phyloP scores from a whole-genome alignment of 1,140 invertebrate species.

The Drosophila pseudoobscura region DNA sequence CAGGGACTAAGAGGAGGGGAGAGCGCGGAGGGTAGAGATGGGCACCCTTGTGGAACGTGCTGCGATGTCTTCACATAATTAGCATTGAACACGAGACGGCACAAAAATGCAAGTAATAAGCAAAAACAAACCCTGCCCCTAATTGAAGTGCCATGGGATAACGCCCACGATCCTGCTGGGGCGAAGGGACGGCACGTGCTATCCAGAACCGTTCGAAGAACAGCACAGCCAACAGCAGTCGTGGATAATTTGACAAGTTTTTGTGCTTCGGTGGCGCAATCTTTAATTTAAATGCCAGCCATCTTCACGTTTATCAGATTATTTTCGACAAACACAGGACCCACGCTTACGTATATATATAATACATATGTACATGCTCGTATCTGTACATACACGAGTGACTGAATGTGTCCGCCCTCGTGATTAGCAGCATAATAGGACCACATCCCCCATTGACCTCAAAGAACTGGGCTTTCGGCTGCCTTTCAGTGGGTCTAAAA shows the following conservation, averaged over 20 bases:
- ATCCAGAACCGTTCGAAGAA: background rate
- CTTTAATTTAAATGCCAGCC: constrained; percentile 81
- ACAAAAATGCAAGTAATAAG: constrained; percentile 68
- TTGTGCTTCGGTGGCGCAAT: constrained; percentile 67
- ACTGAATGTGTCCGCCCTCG: too few species aligned
- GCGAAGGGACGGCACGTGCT: constrained; percentile 37
- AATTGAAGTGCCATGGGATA: constrained; percentile 47
- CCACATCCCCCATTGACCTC: too few species aligned
- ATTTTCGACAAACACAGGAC: constrained; percentile 58
- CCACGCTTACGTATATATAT: constrained; percentile 4
- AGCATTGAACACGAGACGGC: constrained; percentile 56
- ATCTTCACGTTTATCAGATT: constrained; percentile 79
- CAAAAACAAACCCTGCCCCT: constrained; percentile 50
- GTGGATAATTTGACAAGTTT: constrained; percentile 54
- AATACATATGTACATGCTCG: too few species aligned
- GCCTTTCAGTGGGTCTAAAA: too few species aligned
- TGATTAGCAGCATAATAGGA: too few species aligned
- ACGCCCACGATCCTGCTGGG: background rate
- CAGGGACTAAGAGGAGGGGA: too few species aligned
- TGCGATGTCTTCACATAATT: constrained; percentile 67
- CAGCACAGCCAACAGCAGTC: constrained; percentile 3
- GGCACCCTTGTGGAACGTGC: constrained; percentile 49
- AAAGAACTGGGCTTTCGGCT: too few species aligned
- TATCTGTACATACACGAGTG: too few species aligned
- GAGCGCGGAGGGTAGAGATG: background rate